phyloP scores from a whole-genome alignment of 2,797 vertebrate genomes.

The Astyanax mexicanus region DNA sequence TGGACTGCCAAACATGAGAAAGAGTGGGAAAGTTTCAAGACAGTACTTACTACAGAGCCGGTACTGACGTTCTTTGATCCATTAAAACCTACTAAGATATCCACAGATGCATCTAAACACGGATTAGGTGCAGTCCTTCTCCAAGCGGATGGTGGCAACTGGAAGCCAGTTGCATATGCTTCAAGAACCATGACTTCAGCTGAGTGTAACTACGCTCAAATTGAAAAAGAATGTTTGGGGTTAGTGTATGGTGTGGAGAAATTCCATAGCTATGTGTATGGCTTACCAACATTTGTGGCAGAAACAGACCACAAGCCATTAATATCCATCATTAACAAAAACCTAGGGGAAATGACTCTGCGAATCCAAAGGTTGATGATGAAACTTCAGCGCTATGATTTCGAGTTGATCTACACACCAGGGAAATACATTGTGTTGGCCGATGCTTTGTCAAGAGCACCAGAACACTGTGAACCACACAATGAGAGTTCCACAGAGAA shows the following conservation, averaged over 20 bases:
- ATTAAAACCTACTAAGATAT: constrained; percentile 23
- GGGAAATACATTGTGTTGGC: no score
- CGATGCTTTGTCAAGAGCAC: no score
- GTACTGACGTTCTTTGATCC: constrained; percentile 37
- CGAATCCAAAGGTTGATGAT: no score
- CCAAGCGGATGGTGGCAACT: background rate
- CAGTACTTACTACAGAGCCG: constrained; percentile 25
- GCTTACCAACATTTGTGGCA: background rate
- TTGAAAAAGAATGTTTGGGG: constrained; percentile 13
- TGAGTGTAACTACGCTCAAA: constrained; percentile 18
- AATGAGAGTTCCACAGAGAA: no score
- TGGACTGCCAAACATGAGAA: no score
- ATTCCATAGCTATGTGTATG: constrained; percentile 16
- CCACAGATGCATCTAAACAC: constrained; percentile 30
- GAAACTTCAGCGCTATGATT: no score
- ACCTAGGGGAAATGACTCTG: no score
- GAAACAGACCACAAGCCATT: no score
- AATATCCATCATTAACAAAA: no score
- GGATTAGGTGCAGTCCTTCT: constrained; percentile 3
- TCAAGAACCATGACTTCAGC: constrained; percentile 2
- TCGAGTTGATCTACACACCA: no score
- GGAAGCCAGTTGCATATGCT: constrained; percentile 24
- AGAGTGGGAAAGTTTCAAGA: constrained; percentile 34
- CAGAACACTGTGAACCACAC: no score
- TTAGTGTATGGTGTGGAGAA: background rate